Base-by-base conservation (phyloP, 92 coral and sea anemone species). In the Pocillopora meandrina region DNA sequence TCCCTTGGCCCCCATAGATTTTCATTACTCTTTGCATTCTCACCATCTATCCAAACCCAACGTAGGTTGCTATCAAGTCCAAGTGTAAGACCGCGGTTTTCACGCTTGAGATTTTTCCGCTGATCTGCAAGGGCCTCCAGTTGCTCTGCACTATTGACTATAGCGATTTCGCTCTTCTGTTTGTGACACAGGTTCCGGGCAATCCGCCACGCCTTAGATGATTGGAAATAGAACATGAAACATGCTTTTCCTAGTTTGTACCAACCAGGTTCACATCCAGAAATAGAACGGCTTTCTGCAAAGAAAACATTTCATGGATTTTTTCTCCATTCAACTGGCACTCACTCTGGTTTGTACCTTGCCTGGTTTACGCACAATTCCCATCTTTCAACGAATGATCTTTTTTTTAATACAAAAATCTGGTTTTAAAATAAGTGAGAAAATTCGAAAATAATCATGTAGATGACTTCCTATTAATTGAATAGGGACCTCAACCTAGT, bases 221-320 rank as follows among this genome's bases (percentile, higher is more conserved):
- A 26, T 26, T 26, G 31, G 31, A 26, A 26, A 59, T n/a, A 58
- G 49, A 61, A 72, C 26, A 72, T 18, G 34, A 26, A 63, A 10
- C 86, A 82, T 21, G 61, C 34, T 2, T 57, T n/a, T 1, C 67
- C 49, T 13, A 16, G 15, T 60, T 60, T 68, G 71, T 71, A 60
- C 86, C 86, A 82, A 72, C 86, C 72, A 13, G 86, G 79, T 15
- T 20, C 36, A 26, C 86, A 82, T 17, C 57, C 75, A 31, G 57
- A 81, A 14, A 16, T 81, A 42, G 72, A 64, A 20, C 14, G 72
- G 15, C 15, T 47, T 0, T 19, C 82, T 78, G 72, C 42, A 78
- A 47, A 63, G 8, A 23, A 65, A 65, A 65, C 10, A 65, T 5
- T 12, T 8, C 62, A 59, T 59, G 8, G 14, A 10, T 12, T 59